Base-by-base conservation (phyloP, 2,113 vertebrate species). In the Planiliza haematocheilus region DNA sequence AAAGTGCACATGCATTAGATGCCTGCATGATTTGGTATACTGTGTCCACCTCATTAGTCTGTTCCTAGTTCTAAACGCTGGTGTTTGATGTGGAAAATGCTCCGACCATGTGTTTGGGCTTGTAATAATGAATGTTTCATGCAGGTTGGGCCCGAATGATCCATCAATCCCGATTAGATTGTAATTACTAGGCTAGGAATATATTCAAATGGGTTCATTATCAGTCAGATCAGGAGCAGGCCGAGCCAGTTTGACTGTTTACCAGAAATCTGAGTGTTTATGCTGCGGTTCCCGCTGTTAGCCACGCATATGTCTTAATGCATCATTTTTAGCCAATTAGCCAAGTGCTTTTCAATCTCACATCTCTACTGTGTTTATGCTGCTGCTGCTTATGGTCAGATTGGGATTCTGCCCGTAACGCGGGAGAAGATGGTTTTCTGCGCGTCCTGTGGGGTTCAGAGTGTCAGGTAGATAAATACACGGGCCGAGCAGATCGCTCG, bases 101-200 rank as follows among this genome's bases (percentile, higher is more conserved):
- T 73, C 51, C 52, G 67, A 77, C 86, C 85, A 83, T 88, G 87
- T 90, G 91, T 76, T 74, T 42, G 21, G 53, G 73, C 70, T 86
- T 86, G 80, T 86, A 83, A 87, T 91, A 91, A 88, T 91, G 76
- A 90, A 91, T 90, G 79, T 84, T 90, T 90, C 86, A 90, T 90
- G 80, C 87, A 86, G 70, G 89, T 86, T 76, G 84, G 81, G 79
- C 81, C 79, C 82, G 82, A 90, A 90, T 85, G 83, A 93, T 91
- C 85, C 83, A 91, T 93, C 90, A 91, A 65, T 92, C 88, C 70
- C 64, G 74, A 92, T 92, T 90, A 90, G 79, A 81, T 83, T 81
- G 74, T 87, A 90, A 90, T 92, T 90, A 89, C 83, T 24, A 34
- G 71, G 64, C 71, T 75, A 85, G 70, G 73, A 84, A 90, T 76